These are phyloP conservation scores for Vollenhovia emeryi DNA, from an alignment of 1,140 invertebrate genomes.

Conservation along the genomic window DNA sequence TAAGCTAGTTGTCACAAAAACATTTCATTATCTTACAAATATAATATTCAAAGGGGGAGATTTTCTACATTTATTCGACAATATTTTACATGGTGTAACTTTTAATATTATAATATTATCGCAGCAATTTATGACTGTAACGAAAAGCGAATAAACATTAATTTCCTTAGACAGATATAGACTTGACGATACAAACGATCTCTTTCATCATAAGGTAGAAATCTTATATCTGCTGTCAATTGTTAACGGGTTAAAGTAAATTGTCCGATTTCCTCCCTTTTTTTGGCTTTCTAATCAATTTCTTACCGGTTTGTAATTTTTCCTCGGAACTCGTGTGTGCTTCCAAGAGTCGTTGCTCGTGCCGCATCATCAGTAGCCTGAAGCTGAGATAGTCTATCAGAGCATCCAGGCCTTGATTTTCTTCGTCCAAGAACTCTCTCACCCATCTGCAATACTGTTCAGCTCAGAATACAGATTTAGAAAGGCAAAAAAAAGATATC, in stretches of 20 bases:
- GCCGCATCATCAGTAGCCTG: conserved; percentile 95
- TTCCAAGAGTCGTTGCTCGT: conserved; percentile 92
- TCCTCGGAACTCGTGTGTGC: conserved; percentile 91
- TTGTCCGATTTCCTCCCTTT: neutral
- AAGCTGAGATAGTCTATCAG: conserved; percentile 99
- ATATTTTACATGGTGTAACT: neutral
- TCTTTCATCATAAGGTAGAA: neutral
- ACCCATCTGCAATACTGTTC: conserved; percentile 93
- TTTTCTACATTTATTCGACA: neutral
- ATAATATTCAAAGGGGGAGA: neutral
- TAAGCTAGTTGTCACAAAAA: neutral
- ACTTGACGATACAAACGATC: neutral
- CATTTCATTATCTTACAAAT: neutral
- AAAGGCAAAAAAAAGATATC: neutral
- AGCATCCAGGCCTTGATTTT: conserved; percentile 98
- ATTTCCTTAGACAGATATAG: neutral
- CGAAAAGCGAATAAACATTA: neutral
- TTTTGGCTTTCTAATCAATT: conserved; percentile 7
- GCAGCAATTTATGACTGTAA: neutral
- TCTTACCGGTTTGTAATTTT: conserved; percentile 84
- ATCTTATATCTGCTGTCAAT: neutral
- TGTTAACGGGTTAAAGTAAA: neutral
- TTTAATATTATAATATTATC: neutral
- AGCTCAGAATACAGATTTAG: conserved; percentile 40
- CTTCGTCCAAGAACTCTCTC: conserved; percentile 97